Evolutionary conservation across 2,888 invertebrate genomes (phyloP), one percentile per base, ranked within the genome.

Genomic region (Drosophila hawaiiensis): DNA sequence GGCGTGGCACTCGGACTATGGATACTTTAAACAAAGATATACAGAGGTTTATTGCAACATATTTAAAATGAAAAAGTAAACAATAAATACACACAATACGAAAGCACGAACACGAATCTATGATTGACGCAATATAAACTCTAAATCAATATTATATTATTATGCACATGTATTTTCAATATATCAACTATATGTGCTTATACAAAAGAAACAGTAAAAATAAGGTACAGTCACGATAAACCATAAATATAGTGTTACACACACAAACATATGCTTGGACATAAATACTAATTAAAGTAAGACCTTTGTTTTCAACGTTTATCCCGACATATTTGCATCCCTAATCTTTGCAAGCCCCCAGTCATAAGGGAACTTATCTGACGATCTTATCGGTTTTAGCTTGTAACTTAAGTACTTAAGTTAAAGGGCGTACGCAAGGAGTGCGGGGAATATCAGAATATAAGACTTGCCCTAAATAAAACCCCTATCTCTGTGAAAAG

Each of bases 341-440:
- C 12, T 5, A 31, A 25, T 64, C 28, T 28, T 37, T 16, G 41
- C 31, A 49, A 28, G 33, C 9, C 14, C 4, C 6, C 41, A 63
- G 9, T 29, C 10, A 43, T 54, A 25, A 9, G 33, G 28, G n/a
- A 33, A 28, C 37, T 55, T 67, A 61, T 59, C 9, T 25, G 56
- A 19, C 52, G 37, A 41, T 39, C 50, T 55, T 55, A 50, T 55
- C 41, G 50, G 25, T 31, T 50, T 43, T 37, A 67, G 33, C 41
- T 61, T 66, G 49, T 66, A 52, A 69, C 78, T 80, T 80, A 78
- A 78, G 79, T 74, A 78, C 79, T 67, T 74, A 66, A 69, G 25
- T 16, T 25, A 25, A 47, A 47, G 25, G 16, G 47, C 22, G 47
- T 25, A 16, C 25, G 25, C 16, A 16, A 25, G 22, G 16, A 22